Percentiles rank a stretch among this genome's conserved stretches.
Evolutionary conservation across 2,888 invertebrate genomes (phyloP).

Genomic region (Apeira syringaria): DNA sequence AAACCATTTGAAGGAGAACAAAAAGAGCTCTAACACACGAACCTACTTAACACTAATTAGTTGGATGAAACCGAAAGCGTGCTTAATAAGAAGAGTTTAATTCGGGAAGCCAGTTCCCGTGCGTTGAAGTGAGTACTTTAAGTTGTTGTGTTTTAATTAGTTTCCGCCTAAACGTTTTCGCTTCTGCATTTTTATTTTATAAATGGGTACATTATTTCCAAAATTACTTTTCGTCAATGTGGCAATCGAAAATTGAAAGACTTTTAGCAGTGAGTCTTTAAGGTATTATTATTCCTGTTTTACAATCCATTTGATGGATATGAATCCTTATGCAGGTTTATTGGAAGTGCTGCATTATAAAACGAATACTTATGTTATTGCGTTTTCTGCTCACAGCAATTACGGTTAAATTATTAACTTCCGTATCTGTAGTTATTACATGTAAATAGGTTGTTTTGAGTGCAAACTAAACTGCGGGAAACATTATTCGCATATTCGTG

Average conservation of each 20-base stretch:
- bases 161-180: constrained; percentile 71
- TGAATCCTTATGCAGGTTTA: too few relatives aligned
- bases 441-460: constrained; percentile 7
- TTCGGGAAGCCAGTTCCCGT: constrained; percentile 65
- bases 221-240: too few relatives aligned
- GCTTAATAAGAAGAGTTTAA: constrained; percentile 64
- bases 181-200: constrained; percentile 56
- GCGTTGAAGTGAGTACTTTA: constrained; percentile 55
- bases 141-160: constrained; percentile 74
- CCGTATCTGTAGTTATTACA: neutral
- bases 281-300: too few relatives aligned
- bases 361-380: neutral
- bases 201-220: too few relatives aligned
- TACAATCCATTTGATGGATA: too few relatives aligned
- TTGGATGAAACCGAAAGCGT: constrained; percentile 67
- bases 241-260: too few relatives aligned
- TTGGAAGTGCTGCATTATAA: neutral
- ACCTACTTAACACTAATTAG: constrained; percentile 73
- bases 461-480: constrained; percentile 49
- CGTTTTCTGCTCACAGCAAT: neutral
- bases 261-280: too few relatives aligned
- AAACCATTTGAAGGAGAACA: constrained; percentile 22
- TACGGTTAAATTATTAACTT: neutral
- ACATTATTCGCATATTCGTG: constrained; percentile 38
- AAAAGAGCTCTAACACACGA: constrained; percentile 42